Evolutionary conservation across 2,797 vertebrate species (phyloP).

Genomic region (Bovichtus diacanthus): DNA sequence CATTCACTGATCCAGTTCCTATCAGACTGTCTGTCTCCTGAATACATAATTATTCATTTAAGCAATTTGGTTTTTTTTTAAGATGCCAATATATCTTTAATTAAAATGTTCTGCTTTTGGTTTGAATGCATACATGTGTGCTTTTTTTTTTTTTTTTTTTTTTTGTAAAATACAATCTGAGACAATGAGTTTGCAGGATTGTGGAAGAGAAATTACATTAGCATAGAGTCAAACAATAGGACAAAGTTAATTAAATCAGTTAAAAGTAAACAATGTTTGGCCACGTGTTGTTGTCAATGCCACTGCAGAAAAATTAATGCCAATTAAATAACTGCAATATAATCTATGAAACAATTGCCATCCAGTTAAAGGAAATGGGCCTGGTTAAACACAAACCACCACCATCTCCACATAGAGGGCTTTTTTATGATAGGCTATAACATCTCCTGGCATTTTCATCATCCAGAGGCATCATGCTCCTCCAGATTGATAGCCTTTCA

Average conservation of each 20-base stretch:
- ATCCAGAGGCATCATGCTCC: conserved; percentile 72
- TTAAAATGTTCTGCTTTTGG: conserved; percentile 18
- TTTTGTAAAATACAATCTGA: conserved; percentile 3
- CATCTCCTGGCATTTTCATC: conserved; percentile 63
- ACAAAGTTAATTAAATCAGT: conserved; percentile 66
- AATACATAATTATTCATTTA: conserved; percentile 56
- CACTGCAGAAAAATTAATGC: conserved; percentile 1
- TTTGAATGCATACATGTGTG: not conserved
- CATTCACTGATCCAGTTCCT: conserved; percentile 55
- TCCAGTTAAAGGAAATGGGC: conserved; percentile 6
- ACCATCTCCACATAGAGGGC: conserved; percentile 8
- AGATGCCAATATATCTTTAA: conserved; percentile 21
- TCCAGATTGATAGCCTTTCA: conserved; percentile 82
- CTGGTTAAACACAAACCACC: conserved; percentile 19
- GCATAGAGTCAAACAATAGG: conserved; percentile 49
- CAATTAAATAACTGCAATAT: conserved; percentile 19
- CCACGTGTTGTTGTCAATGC: conserved; percentile 57
- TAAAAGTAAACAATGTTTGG: conserved; percentile 49
- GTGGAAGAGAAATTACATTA: conserved; percentile 18
- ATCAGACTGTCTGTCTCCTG: conserved; percentile 47
- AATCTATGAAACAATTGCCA: conserved; percentile 11
- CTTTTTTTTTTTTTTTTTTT: not conserved
- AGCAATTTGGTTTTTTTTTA: not conserved
- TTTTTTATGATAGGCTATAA: conserved; percentile 17
- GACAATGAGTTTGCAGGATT: conserved; percentile 22